Percentiles rank a stretch among this genome's conserved stretches.
These are phyloP conservation scores for Ornithoptera alexandrae DNA, from an alignment of 2,888 invertebrate species.

Conservation along the genomic window DNA sequence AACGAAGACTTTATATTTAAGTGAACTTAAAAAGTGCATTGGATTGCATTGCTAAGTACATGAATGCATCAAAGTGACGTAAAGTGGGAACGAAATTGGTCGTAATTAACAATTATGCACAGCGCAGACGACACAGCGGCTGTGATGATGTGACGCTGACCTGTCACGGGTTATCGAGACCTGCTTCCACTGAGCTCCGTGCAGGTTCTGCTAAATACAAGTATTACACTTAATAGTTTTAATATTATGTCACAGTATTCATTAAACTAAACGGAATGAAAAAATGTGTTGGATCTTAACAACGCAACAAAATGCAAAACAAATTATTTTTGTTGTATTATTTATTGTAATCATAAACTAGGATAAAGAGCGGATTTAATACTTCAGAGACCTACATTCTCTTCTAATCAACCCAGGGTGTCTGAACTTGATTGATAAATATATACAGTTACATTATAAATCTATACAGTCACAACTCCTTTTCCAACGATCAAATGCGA, in stretches of 20 bases:
- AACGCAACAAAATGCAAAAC: background rate
- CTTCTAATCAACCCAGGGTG: too few species aligned
- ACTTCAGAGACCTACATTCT: too few species aligned
- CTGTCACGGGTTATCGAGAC: constrained; percentile 52
- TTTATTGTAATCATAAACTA: too few species aligned
- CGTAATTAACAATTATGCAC: constrained; percentile 73
- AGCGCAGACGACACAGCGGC: constrained; percentile 54
- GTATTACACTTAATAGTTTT: constrained; percentile 10
- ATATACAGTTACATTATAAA: too few species aligned
- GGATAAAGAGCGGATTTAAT: too few species aligned
- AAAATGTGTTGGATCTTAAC: background rate
- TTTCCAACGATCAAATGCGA: too few species aligned
- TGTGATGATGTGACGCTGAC: constrained; percentile 44
- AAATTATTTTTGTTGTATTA: too few species aligned
- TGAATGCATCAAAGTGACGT: constrained; percentile 41
- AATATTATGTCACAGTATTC: background rate
- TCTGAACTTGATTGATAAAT: too few species aligned
- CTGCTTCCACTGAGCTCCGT: constrained; percentile 44
- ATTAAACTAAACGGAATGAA: background rate
- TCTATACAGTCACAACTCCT: too few species aligned
- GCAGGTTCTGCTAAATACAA: constrained; percentile 32
- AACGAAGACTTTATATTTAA: background rate
- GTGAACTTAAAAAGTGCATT: background rate
- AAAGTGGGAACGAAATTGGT: constrained; percentile 52
- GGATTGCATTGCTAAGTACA: constrained; percentile 24